Conservation (phyloP, 1,140 invertebrate genomes). For the Camponotus floridanus region DNA sequence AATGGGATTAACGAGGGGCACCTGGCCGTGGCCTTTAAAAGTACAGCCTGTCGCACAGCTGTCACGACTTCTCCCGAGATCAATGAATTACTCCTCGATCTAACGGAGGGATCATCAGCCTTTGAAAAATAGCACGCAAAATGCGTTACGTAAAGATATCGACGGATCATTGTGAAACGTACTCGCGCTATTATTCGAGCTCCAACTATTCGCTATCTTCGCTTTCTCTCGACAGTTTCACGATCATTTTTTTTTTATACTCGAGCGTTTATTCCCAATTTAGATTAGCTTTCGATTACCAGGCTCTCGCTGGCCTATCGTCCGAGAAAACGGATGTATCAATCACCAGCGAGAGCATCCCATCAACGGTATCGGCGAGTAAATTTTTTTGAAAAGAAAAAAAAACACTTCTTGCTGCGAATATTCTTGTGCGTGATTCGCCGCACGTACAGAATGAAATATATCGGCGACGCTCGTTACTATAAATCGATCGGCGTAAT, state of each 20-base stretch:
- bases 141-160: background rate
- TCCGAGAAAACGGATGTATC: background rate
- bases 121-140: conserved; percentile 2
- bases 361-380: background rate
- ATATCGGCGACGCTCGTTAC: conserved; percentile 22
- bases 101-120: background rate
- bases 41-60: conserved; percentile 5
- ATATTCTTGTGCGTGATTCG: conserved; percentile 22
- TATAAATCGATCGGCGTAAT: conserved; percentile 43
- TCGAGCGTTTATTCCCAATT: background rate
- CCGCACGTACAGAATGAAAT: conserved; percentile 29
- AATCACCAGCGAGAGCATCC: conserved; percentile 27
- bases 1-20: conserved; percentile 69
- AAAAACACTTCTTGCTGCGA: conserved; percentile 1
- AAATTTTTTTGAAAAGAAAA: conserved; percentile 45
- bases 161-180: background rate
- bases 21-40: conserved; percentile 36
- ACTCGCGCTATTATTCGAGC: background rate
- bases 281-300: conserved; percentile 17
- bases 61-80: conserved; percentile 33
- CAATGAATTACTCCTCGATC: conserved; percentile 53
- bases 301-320: background rate
- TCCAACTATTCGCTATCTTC: background rate
- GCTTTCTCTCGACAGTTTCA: background rate
- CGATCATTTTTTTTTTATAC: background rate